Conservation (phyloP, 2,113 vertebrate genomes). For the Nothoprocta perdicaria region DNA sequence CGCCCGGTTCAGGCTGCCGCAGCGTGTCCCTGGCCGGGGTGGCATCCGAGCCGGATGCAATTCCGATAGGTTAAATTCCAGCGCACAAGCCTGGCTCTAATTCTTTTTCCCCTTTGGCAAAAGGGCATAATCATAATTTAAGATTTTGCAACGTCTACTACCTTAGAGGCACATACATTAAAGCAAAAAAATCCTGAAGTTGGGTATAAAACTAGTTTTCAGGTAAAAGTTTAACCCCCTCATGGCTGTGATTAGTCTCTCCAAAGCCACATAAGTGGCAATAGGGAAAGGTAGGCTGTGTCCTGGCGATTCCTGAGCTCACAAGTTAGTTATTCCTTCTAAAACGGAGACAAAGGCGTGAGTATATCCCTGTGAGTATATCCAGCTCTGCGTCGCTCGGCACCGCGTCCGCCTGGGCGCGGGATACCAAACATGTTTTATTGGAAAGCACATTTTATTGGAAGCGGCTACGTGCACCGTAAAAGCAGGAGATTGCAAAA, state of each 20-base stretch:
- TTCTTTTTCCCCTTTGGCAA: slow-evolving; percentile 46
- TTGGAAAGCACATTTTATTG: background rate
- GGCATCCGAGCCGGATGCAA: slow-evolving; percentile 59
- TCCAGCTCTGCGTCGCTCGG: too few species aligned
- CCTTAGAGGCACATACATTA: slow-evolving; percentile 32
- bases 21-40: background rate
- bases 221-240: slow-evolving; percentile 38
- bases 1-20: slow-evolving; percentile 38
- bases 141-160: slow-evolving; percentile 25
- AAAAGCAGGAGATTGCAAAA: background rate
- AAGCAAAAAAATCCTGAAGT: slow-evolving; percentile 20
- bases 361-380: too few species aligned
- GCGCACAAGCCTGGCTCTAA: slow-evolving; percentile 19
- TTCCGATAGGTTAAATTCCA: slow-evolving; percentile 60
- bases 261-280: background rate
- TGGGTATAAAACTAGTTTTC: background rate
- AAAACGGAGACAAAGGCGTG: too few species aligned
- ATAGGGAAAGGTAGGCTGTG: background rate
- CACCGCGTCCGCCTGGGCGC: background rate
- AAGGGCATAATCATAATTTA: slow-evolving; percentile 47
- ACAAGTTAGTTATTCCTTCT: too few species aligned
- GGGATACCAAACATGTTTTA: background rate
- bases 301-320: slow-evolving; percentile 4
- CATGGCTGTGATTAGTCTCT: slow-evolving; percentile 11
- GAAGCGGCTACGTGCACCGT: background rate